Evolutionary conservation across 1,140 invertebrate genomes (phyloP), one percentile per base, ranked within the genome.

Genomic region (Trachelipus rathkii): DNA sequence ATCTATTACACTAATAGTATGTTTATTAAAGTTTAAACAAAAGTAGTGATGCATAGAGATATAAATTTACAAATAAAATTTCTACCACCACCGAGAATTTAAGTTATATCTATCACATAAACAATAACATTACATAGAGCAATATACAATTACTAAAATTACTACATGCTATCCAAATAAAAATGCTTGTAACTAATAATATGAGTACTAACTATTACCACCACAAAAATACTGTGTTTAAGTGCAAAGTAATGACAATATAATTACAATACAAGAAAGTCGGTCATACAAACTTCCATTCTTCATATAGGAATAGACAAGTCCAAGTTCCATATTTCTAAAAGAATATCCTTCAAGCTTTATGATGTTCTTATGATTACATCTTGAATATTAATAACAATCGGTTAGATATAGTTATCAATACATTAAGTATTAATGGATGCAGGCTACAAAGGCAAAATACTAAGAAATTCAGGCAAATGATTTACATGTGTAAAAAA

Each of bases 241-340:
- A 33, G 33, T 33, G 33, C 6, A 33, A 33, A 33, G 33, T 33
- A 33, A 33, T 33, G 33, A 33, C 6, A 33, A 33, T 71, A 15
- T 15, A 77, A 75, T 73, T 79, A 86, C 86, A 81, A 83, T 79
- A 77, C 84, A 85, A 6, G 83, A 82, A 33, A 92, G 84, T 81
- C 88, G 87, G 77, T 91, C 87, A 75, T 88, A 86, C 53, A 92
- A 83, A n/a, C 89, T 90, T 1, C 91, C 91, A 79, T 90, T 89
- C 70, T 86, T 83, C 83, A 92, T 88, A 83, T 88, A 92, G 82
- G 90, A 88, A 84, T 91, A 91, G 2, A 92, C 85, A 45, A 92
- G 86, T 84, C 91, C 92, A 76, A 83, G 83, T 10, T 85, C 85
- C 6, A 87, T 86, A 0, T 88, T 88, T 86, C 91, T 88, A 78